Base-by-base conservation (phyloP, 2,113 vertebrate species). In the Sminthopsis crassicaudata region DNA sequence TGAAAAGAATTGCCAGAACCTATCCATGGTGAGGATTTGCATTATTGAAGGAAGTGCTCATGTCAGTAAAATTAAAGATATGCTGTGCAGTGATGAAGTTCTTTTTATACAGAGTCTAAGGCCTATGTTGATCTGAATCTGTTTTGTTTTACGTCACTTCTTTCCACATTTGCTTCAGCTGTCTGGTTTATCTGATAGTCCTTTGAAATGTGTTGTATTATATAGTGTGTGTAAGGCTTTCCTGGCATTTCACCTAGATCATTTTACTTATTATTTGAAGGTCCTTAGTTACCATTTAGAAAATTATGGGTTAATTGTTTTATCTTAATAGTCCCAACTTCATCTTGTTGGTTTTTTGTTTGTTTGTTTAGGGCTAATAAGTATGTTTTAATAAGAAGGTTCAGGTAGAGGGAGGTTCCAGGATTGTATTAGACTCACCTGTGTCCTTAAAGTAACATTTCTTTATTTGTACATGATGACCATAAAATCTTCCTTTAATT, bases 201-300 rank as follows among this genome's bases (percentile, higher is more conserved):
- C 7, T 51, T 46, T 90, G 89, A 27, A 91, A 55, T 91, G 22
- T 92, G 54, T 3, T 92, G 46, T 89, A 57, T 57, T 76, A 91
- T 19, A 26, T 92, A 50, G 51, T 14, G 25, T 11, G 90, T 57
- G 23, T 92, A 46, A 94, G 53, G 22, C 27, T 24, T 91, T 95
- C 30, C 94, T 95, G 23, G 27, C 57, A 91, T 95, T 95, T 96
- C n/a, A 90, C 7, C 23, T 92, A 6, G 60, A 42, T 94, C 36
- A 84, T 95, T 97, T 95, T 96, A 89, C 8, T 91, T 94, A 60
- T 30, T 36, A 60, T 30, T 60, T 60, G 57, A 30, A 10, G 55
- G 57, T 36, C 10, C 57, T 60, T 60, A 67, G 11, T n/a, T 67
- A 67, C 16, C 30, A 67, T 67, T 67, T 67, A 67, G 27, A 19